Conservation (phyloP, 2,797 vertebrate species). For the Myripristis jacobus region DNA sequence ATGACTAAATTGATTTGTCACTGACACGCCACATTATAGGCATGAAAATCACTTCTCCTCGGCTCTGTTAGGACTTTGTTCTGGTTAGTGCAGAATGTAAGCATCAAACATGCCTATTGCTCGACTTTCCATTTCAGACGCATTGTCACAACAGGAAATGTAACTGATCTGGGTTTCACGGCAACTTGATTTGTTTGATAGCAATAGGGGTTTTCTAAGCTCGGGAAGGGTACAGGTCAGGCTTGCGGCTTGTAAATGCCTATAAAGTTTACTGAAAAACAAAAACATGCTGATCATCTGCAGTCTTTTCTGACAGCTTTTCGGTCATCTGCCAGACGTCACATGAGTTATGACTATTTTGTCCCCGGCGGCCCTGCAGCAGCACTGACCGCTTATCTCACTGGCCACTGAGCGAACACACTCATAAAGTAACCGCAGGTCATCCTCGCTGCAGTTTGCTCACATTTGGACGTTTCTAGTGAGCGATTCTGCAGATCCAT, state of each 20-base stretch:
- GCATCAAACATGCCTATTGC: too few species aligned
- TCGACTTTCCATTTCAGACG: too few species aligned
- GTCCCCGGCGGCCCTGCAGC: constrained; percentile 8
- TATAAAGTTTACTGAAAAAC: constrained; percentile 50
- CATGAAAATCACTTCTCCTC: constrained; percentile 30
- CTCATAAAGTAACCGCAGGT: constrained; percentile 51
- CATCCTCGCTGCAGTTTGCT: constrained; percentile 41
- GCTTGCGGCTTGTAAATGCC: too few species aligned
- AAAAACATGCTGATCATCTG: constrained; percentile 57
- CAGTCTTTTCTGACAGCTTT: constrained; percentile 38
- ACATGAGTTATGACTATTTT: constrained; percentile 57
- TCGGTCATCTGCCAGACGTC: constrained; percentile 59
- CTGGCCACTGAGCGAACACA: constrained; percentile 57
- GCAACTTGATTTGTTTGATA: too few species aligned
- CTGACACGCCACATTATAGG: neutral
- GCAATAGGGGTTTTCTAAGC: too few species aligned
- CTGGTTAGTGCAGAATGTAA: too few species aligned
- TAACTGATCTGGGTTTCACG: too few species aligned
- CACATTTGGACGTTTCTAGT: constrained; percentile 30
- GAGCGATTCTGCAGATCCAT: constrained; percentile 28
- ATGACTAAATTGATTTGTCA: neutral
- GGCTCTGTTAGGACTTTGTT: constrained; percentile 32
- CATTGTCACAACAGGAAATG: too few species aligned
- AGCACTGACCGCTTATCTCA: constrained; percentile 56
- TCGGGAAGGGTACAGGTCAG: too few species aligned